phyloP scores from a whole-genome alignment of 2,797 vertebrate genomes.

The Myiotriccus ornatus region DNA sequence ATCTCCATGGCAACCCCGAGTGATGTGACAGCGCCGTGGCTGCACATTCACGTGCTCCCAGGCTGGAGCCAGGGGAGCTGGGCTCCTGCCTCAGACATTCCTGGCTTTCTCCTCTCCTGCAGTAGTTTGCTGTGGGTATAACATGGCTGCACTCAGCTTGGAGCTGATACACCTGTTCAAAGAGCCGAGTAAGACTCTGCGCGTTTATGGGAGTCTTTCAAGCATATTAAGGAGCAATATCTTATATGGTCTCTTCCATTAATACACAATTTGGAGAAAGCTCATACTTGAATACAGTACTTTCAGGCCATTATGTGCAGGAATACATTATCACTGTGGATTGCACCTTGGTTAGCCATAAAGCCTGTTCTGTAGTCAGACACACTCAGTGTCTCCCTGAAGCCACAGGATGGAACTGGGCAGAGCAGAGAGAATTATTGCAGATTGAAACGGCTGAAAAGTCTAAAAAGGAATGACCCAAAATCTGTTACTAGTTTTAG shows the following conservation, averaged over 20 bases:
- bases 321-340: background rate
- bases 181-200: background rate
- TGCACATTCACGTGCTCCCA: slow-evolving; percentile 44
- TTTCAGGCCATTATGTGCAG: background rate
- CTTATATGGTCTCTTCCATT: slow-evolving; percentile 29
- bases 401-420: background rate
- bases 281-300: background rate
- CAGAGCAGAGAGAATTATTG: background rate
- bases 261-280: slow-evolving; percentile 45
- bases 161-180: background rate
- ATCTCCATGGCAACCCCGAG: slow-evolving; percentile 74
- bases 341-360: background rate
- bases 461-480: background rate
- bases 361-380: background rate
- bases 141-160: background rate
- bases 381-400: background rate
- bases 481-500: background rate
- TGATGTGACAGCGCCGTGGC: slow-evolving; percentile 46
- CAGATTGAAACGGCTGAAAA: background rate
- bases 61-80: slow-evolving; percentile 54
- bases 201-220: background rate
- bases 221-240: slow-evolving; percentile 19
- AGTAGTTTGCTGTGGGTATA: background rate
- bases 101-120: background rate
- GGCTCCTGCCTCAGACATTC: background rate